Percentiles rank a stretch among this genome's conserved stretches.
Evolutionary conservation across 2,797 vertebrate genomes (phyloP).

Genomic region (Enteromius fasciolatus): DNA sequence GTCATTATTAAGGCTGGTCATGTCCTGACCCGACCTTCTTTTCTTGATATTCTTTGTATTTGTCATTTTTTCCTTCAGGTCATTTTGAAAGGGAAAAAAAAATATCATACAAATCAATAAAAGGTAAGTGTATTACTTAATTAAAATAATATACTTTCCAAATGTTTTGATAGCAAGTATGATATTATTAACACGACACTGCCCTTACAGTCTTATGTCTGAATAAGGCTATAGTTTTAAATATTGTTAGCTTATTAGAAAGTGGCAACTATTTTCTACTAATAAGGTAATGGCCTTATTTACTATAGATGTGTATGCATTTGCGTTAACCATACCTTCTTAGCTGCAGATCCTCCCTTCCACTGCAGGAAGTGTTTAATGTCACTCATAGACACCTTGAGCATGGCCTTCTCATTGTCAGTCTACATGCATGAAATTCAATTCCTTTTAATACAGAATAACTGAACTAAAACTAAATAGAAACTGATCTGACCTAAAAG

Average conservation of each 20-base stretch:
- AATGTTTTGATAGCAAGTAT: not conserved
- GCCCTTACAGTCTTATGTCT: not conserved
- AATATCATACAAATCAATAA: not conserved
- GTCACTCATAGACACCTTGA: conserved; percentile 68
- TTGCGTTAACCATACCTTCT: conserved; percentile 42
- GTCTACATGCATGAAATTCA: not conserved
- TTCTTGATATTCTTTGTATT: not conserved
- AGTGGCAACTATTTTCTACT: not conserved
- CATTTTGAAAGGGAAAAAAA: not conserved
- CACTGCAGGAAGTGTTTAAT: conserved; percentile 66
- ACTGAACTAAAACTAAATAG: not conserved
- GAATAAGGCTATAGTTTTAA: not conserved
- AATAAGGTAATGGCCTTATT: conserved; percentile 1
- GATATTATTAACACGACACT: not conserved
- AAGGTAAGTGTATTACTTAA: not conserved
- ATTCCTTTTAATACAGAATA: conserved; percentile 5
- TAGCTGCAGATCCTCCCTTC: conserved; percentile 43
- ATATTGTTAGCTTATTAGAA: not conserved
- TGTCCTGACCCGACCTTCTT: not conserved
- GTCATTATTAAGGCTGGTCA: conserved; percentile 58
- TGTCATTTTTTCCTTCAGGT: not conserved
- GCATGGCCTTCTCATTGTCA: conserved; percentile 58
- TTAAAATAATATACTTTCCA: not conserved
- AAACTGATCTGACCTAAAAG: not conserved
- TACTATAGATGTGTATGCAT: not conserved